phyloP scores from a whole-genome alignment of 2,113 vertebrate genomes.

The Melanocharis versteri region DNA sequence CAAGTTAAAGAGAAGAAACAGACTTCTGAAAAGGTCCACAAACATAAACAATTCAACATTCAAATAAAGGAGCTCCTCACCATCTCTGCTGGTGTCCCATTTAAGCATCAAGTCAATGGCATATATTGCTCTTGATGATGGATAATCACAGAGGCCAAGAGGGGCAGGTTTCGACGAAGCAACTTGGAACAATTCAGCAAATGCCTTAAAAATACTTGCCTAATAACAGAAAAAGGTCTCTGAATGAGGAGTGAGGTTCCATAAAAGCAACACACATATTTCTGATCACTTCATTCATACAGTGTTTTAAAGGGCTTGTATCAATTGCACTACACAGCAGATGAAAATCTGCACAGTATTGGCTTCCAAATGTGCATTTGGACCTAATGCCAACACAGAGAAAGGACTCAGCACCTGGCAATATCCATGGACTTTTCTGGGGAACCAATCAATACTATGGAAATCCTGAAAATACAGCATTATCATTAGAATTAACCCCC shows the following conservation, averaged over 20 bases:
- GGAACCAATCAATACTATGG: not conserved
- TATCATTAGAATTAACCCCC: not conserved
- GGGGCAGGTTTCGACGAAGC: constrained; percentile 84
- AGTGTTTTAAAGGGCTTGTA: not conserved
- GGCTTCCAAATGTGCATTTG: not conserved
- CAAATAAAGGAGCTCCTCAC: constrained; percentile 64
- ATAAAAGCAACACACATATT: not conserved
- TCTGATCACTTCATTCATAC: not conserved
- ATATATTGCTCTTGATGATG: constrained; percentile 88
- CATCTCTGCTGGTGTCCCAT: constrained; percentile 78
- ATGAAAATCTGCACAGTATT: not conserved
- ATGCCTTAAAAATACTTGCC: constrained; percentile 81
- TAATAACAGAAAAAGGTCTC: constrained; percentile 23
- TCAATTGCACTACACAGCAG: not conserved
- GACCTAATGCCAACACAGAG: not conserved
- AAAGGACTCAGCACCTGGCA: not conserved
- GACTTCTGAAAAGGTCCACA: not conserved
- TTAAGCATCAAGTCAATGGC: constrained; percentile 95
- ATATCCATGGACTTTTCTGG: not conserved
- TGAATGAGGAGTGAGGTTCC: not conserved
- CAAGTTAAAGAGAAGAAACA: not conserved
- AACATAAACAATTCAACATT: not conserved
- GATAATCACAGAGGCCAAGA: constrained; percentile 84
- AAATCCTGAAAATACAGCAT: not conserved
- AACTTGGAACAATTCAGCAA: constrained; percentile 84